A percentile compares a stretch with the other conserved stretches of the same genome.
Conservation (phyloP, 2,888 invertebrate species). For the Meghimatium bilineatum region DNA sequence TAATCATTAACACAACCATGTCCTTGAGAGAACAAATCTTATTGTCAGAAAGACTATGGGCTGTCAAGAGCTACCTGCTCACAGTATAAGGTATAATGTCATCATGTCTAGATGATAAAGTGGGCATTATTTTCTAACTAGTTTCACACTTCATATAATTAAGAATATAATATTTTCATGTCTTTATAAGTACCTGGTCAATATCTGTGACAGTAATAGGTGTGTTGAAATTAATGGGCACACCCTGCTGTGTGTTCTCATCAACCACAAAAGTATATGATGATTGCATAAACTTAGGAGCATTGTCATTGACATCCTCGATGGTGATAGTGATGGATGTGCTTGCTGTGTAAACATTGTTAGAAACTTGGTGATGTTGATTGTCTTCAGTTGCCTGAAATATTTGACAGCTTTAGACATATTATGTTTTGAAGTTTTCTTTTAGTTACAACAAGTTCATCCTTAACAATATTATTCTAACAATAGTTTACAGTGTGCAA, state of each 20-base stretch:
- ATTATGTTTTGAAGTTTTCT: too few relatives aligned
- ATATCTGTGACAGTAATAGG: constrained; percentile 10
- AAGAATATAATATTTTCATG: too few relatives aligned
- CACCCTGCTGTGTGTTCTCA: constrained; percentile 50
- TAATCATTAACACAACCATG: too few relatives aligned
- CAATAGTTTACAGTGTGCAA: neutral
- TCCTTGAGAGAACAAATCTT: too few relatives aligned
- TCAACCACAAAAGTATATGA: constrained; percentile 52
- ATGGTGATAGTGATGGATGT: constrained; percentile 72
- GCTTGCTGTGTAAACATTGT: constrained; percentile 61
- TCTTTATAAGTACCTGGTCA: constrained; percentile 29
- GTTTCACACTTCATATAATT: too few relatives aligned
- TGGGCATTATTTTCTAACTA: too few relatives aligned
- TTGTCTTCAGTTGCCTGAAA: constrained; percentile 38
- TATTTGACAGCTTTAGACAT: neutral
- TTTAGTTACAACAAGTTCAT: too few relatives aligned
- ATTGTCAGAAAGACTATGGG: too few relatives aligned
- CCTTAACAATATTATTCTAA: neutral
- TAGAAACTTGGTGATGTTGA: constrained; percentile 21
- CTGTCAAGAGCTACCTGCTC: too few relatives aligned
- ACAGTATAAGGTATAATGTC: too few relatives aligned
- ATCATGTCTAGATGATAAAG: too few relatives aligned
- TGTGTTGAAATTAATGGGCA: constrained; percentile 14
- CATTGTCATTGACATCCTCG: constrained; percentile 78
- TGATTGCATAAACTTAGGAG: constrained; percentile 83